phyloP scores from a whole-genome alignment of 2,888 invertebrate genomes.

The Acanthopleura granulata region DNA sequence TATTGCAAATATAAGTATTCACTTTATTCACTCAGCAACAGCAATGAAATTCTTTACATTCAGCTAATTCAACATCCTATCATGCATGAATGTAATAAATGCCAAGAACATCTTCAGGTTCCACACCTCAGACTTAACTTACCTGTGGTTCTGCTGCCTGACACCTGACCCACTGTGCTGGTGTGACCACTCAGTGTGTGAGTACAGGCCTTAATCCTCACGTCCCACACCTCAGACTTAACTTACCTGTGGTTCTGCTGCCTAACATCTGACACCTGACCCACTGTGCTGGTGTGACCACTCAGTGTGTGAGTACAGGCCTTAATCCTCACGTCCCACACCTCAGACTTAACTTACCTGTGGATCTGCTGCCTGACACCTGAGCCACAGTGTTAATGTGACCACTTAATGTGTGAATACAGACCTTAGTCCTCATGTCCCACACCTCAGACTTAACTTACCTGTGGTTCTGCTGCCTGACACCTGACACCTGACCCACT shows the following conservation, averaged over 20 bases:
- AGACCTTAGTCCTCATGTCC: slow-evolving; percentile 99
- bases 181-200: slow-evolving; percentile 96
- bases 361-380: slow-evolving; percentile 93
- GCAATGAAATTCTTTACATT: too few species aligned
- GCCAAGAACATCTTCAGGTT: too few species aligned
- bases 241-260: too few species aligned
- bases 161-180: slow-evolving; percentile 94
- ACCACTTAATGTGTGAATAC: slow-evolving; percentile 94
- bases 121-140: too few species aligned
- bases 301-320: slow-evolving; percentile 96
- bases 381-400: slow-evolving; percentile 97
- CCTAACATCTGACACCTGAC: slow-evolving; percentile 92
- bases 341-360: slow-evolving; percentile 76
- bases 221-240: slow-evolving; percentile 86
- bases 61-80: too few species aligned
- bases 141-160: slow-evolving; percentile 95
- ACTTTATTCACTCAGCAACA: too few species aligned
- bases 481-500: slow-evolving; percentile 93
- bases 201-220: slow-evolving; percentile 98
- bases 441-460: slow-evolving; percentile 79
- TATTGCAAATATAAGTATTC: too few species aligned
- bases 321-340: slow-evolving; percentile 99
- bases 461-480: slow-evolving; percentile 94
- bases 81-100: too few species aligned
- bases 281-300: slow-evolving; percentile 98